Conservation (phyloP, 2,797 vertebrate species). For the Muscicapa striata region DNA sequence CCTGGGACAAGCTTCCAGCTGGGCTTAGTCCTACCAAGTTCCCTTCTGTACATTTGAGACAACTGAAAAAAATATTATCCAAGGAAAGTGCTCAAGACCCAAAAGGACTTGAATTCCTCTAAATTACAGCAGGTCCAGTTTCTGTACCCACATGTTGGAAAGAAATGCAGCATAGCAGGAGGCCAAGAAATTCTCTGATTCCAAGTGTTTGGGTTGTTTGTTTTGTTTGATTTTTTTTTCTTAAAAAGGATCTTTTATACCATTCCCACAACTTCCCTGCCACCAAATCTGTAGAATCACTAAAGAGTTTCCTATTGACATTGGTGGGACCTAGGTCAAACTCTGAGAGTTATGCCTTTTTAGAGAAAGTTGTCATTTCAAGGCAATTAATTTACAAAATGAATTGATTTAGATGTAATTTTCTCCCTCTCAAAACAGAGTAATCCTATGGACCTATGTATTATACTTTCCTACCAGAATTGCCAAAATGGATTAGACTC, state of each 20-base stretch:
- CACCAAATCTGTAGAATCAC: not conserved
- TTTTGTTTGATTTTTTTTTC: not conserved
- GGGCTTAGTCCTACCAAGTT: not conserved
- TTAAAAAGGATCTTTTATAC: not conserved
- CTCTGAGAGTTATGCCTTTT: not conserved
- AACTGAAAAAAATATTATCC: not conserved
- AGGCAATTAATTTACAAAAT: conserved; percentile 15
- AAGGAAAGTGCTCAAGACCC: not conserved
- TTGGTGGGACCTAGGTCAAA: not conserved
- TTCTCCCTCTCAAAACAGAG: not conserved
- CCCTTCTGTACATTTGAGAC: not conserved
- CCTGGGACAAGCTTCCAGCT: not conserved
- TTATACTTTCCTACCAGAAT: conserved; percentile 22
- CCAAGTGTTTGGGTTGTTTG: not conserved
- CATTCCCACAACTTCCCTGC: not conserved
- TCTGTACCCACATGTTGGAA: not conserved
- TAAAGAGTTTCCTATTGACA: not conserved
- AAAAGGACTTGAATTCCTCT: not conserved
- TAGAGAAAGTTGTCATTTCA: not conserved
- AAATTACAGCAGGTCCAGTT: not conserved
- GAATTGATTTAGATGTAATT: not conserved
- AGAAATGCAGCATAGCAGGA: not conserved
- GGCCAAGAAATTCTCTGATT: not conserved
- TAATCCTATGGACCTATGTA: not conserved
- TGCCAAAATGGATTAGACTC: not conserved